Evolutionary conservation across 2,113 vertebrate genomes (phyloP), one percentile per base, ranked within the genome.

Genomic region (Corythoichthys haematopterus): DNA sequence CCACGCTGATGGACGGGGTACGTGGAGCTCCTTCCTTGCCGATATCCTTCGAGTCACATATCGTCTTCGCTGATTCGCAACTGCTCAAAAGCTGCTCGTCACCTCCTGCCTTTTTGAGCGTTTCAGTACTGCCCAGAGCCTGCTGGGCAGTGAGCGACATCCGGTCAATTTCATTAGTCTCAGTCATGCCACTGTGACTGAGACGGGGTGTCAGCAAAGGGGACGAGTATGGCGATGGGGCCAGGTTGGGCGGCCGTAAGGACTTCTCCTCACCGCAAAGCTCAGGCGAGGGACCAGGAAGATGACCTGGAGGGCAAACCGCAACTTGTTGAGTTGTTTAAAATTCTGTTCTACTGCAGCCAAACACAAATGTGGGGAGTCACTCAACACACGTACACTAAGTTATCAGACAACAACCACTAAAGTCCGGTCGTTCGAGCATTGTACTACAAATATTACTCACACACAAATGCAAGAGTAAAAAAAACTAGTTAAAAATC

Each of bases 21-120:
- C 85, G 85, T 1, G 20, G 50, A 2, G 86, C 88, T 2, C 76
- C 67, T 69, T 71, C 64, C 76, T 74, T 81, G 2, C 65, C 63
- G 2, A 59, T 14, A 10, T 92, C 89, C 56, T 79, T 87, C 0
- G 81, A 87, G 59, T 95, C 93, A 70, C 94, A 95, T 36, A 94
- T 80, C 0, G 93, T 93, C 87, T 94, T 94, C 71, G 94, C 95
- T 14, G 96, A 99, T 61, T 99, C 96, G 64, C 94, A 98, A 73
- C 96, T 98, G 85, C 95, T 98, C 63, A 97, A 61, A 6, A 94
- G 89, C 33, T 80, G 81, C 9, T 94, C 94, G 3, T 96, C 86
- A 2, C 80, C 82, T 38, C 84, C 86, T 12, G 65, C 80, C 76
- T 80, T 91, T 78, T 88, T 94, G 2, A 94, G 55, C 0, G 91